phyloP scores from a whole-genome alignment of 2,888 invertebrate genomes.

The Antheraea assamensis region DNA sequence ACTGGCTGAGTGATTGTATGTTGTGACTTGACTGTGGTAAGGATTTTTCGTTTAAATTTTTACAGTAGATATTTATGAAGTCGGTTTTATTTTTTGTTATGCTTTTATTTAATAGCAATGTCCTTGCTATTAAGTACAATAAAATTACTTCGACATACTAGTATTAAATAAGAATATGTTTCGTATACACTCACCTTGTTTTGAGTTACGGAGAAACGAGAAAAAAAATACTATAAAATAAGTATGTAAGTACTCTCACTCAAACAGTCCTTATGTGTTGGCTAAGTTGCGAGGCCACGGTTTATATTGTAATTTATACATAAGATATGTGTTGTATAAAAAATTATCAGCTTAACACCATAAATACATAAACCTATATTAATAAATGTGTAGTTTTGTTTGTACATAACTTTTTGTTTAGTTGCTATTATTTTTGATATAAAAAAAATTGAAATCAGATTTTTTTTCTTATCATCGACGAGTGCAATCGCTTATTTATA shows the following conservation, averaged over 20 bases:
- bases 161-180: background rate
- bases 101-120: no score
- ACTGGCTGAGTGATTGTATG: no score
- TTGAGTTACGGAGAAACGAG: background rate
- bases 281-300: background rate
- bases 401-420: no score
- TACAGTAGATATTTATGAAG: no score
- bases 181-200: background rate
- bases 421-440: no score
- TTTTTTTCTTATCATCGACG: no score
- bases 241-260: background rate
- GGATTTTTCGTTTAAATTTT: no score
- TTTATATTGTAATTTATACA: background rate
- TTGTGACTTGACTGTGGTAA: no score
- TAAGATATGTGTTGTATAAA: background rate
- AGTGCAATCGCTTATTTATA: no score
- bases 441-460: no score
- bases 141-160: background rate
- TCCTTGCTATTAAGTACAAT: background rate
- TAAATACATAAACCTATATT: background rate
- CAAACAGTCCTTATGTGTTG: background rate
- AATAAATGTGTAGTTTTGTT: no score
- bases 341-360: constrained; percentile 3
- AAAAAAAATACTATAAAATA: background rate
- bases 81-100: no score